Conservation (phyloP, 2,888 invertebrate species). For the Drosophila eohydei region DNA sequence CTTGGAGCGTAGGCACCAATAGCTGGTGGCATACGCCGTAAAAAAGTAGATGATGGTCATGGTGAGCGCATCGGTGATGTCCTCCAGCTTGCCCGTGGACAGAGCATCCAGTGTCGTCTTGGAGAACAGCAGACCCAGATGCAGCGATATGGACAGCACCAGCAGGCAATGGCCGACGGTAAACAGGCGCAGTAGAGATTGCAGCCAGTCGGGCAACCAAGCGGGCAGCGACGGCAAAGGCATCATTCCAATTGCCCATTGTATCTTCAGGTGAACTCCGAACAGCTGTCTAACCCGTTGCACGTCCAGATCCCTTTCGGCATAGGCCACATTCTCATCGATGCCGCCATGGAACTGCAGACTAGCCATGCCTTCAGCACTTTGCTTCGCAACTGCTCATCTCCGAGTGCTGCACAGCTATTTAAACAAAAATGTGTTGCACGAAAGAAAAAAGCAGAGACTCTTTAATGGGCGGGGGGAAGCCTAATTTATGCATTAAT, state of each 20-base stretch:
- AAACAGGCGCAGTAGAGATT: conserved; percentile 5
- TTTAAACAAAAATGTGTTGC: conserved; percentile 48
- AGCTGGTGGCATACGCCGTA: conserved; percentile 67
- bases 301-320: conserved; percentile 47
- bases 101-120: conserved; percentile 72
- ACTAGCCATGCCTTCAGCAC: conserved; percentile 50
- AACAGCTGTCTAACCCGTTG: conserved; percentile 61
- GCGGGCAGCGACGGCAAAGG: conserved; percentile 50
- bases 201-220: conserved; percentile 43
- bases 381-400: conserved; percentile 37
- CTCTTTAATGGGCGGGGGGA: neutral
- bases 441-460: neutral
- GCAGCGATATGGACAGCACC: conserved; percentile 51
- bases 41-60: conserved; percentile 80
- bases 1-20: conserved; percentile 68
- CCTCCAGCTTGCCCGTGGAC: conserved; percentile 68
- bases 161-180: conserved; percentile 44
- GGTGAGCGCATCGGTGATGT: conserved; percentile 79
- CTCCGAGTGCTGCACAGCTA: conserved; percentile 30
- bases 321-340: conserved; percentile 53
- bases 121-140: conserved; percentile 70
- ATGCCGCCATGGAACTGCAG: conserved; percentile 61
- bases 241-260: conserved; percentile 62
- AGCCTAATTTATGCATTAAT: conserved; percentile 74
- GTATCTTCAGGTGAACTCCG: conserved; percentile 51